These are phyloP conservation scores for Echeneis naucrates DNA, from an alignment of 2,797 vertebrate genomes.

Conservation along the genomic window DNA sequence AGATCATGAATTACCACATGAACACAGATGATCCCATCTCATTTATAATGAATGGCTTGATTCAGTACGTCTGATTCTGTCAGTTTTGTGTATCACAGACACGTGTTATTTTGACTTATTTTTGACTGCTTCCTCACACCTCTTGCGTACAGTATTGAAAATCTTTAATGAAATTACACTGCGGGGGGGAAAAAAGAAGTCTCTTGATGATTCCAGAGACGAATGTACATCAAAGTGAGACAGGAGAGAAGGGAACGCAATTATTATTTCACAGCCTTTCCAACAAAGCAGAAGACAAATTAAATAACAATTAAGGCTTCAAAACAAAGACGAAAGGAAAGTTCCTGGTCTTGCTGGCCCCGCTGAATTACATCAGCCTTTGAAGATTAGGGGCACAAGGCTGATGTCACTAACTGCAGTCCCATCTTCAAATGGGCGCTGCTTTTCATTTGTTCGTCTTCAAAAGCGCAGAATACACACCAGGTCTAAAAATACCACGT, in stretches of 20 bases:
- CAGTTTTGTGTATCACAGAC: neutral
- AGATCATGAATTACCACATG: constrained; percentile 1
- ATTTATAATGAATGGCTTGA: neutral
- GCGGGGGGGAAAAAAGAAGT: constrained; percentile 5
- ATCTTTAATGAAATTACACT: constrained; percentile 44
- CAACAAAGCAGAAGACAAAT: constrained; percentile 79
- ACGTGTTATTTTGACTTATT: neutral
- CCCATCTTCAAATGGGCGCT: constrained; percentile 68
- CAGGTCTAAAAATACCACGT: constrained; percentile 67
- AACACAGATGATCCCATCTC: neutral
- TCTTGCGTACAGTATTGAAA: neutral
- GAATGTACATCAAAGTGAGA: constrained; percentile 62
- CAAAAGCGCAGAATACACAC: constrained; percentile 69
- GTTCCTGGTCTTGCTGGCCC: constrained; percentile 56
- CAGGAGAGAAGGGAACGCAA: constrained; percentile 68
- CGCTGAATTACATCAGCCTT: constrained; percentile 62
- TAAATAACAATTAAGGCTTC: constrained; percentile 81
- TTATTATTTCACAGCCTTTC: constrained; percentile 83
- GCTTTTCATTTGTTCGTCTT: constrained; percentile 69
- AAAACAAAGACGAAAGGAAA: constrained; percentile 65
- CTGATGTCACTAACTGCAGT: constrained; percentile 73
- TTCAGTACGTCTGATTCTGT: neutral
- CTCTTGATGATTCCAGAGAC: constrained; percentile 50
- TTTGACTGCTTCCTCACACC: constrained; percentile 17
- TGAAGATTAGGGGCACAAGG: constrained; percentile 75